A percentile compares a stretch with the other conserved stretches of the same genome.
phyloP scores from a whole-genome alignment of 2,797 vertebrate genomes.

The Acestrorhynchus altus region DNA sequence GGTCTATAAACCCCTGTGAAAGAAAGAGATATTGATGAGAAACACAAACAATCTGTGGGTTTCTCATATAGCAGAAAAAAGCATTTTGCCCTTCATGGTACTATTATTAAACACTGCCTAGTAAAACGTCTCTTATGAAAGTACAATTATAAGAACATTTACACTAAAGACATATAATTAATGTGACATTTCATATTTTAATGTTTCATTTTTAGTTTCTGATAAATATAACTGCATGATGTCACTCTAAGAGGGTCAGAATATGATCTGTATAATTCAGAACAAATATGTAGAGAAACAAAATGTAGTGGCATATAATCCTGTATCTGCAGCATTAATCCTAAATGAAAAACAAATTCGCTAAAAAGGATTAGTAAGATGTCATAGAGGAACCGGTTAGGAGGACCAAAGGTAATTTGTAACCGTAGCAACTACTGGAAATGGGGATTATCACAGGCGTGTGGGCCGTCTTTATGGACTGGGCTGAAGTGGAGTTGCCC shows the following conservation, averaged over 20 bases:
- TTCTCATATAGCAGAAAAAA: constrained; percentile 54
- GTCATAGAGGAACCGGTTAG: constrained; percentile 94
- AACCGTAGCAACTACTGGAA: constrained; percentile 97
- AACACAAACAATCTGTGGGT: neutral
- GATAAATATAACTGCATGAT: constrained; percentile 24
- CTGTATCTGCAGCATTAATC: constrained; percentile 82
- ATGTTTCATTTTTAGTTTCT: neutral
- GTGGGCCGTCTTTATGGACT: constrained; percentile 83
- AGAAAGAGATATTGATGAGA: neutral
- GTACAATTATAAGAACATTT: constrained; percentile 58
- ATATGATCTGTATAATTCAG: constrained; percentile 61
- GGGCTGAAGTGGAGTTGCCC: constrained; percentile 65
- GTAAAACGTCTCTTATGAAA: constrained; percentile 45
- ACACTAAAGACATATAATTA: constrained; percentile 57
- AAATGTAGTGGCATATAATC: constrained; percentile 70
- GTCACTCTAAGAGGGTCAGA: constrained; percentile 32
- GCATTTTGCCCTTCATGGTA: constrained; percentile 57
- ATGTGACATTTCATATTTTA: neutral
- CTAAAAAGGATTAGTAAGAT: constrained; percentile 84
- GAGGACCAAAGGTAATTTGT: constrained; percentile 93
- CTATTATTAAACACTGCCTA: constrained; percentile 54
- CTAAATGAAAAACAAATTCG: constrained; percentile 87
- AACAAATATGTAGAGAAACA: constrained; percentile 69
- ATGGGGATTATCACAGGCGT: constrained; percentile 90
- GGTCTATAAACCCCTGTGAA: neutral